These are phyloP conservation scores for Daphoenositta chrysoptera DNA, from an alignment of 2,113 vertebrate genomes.

Conservation along the genomic window DNA sequence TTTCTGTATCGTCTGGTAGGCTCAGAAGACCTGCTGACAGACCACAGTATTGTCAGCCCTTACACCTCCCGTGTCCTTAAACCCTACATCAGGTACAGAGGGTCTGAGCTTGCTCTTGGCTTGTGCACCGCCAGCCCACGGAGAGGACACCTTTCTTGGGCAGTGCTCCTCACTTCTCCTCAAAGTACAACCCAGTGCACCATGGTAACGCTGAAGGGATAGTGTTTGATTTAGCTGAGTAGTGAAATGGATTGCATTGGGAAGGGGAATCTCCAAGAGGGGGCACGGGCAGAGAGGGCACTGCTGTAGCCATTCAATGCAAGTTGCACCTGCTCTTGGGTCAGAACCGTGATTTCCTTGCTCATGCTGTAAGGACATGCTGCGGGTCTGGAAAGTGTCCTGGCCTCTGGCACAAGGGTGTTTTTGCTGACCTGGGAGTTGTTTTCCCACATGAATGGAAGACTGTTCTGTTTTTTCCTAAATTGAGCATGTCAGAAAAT, in stretches of 20 bases:
- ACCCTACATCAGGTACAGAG: slow-evolving; percentile 88
- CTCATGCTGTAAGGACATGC: not conserved
- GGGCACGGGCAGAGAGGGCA: not conserved
- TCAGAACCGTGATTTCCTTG: not conserved
- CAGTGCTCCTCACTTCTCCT: not conserved
- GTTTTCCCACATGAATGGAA: not conserved
- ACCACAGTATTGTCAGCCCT: slow-evolving; percentile 90
- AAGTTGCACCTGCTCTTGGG: not conserved
- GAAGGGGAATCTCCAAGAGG: not conserved
- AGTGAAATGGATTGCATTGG: not conserved
- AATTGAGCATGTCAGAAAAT: not conserved
- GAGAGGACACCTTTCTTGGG: not conserved
- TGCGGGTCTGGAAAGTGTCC: not conserved
- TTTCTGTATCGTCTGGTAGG: slow-evolving; percentile 92
- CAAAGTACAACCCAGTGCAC: not conserved
- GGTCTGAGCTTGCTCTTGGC: not conserved
- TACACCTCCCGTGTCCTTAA: slow-evolving; percentile 93
- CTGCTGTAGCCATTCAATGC: fast-evolving
- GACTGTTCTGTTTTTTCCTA: not conserved
- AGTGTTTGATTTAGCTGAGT: not conserved
- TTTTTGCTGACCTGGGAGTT: not conserved
- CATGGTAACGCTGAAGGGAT: not conserved
- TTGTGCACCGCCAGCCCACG: not conserved
- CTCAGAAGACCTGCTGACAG: slow-evolving; percentile 77
- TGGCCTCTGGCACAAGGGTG: not conserved